phyloP scores from a whole-genome alignment of 2,113 vertebrate genomes.

The Hypocryptadius cinnamomeus region DNA sequence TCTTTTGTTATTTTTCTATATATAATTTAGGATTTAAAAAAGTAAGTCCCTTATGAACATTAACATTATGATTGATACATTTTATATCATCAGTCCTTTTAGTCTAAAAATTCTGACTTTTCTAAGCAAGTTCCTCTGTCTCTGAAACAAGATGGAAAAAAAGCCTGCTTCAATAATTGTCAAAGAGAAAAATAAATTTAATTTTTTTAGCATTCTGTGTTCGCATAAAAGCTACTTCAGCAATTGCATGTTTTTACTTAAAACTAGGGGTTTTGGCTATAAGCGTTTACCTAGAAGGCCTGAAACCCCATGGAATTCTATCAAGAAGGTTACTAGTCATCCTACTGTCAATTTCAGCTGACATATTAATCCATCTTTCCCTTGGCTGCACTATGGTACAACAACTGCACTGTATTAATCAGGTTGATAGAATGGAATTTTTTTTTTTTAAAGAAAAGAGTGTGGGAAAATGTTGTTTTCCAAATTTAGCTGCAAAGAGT shows the following conservation, averaged over 20 bases:
- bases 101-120: background rate
- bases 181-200: background rate
- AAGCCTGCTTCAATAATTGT: background rate
- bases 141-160: background rate
- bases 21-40: background rate
- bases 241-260: background rate
- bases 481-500: background rate
- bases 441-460: background rate
- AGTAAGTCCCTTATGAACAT: background rate
- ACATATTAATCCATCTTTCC: constrained; percentile 68
- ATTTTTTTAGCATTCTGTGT: background rate
- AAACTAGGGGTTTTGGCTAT: background rate
- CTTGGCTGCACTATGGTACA: constrained; percentile 28
- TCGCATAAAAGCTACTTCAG: background rate
- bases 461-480: constrained; percentile 41
- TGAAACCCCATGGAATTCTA: constrained; percentile 49
- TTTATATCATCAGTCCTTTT: background rate
- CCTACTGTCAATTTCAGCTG: constrained; percentile 63
- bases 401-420: constrained; percentile 44
- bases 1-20: background rate
- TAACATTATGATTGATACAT: background rate
- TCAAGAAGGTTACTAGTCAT: constrained; percentile 42
- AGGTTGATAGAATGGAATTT: background rate
- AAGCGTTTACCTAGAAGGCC: constrained; percentile 24
- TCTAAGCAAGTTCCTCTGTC: background rate